Base-by-base conservation (phyloP, 2,888 invertebrate species). In the Furcula furcula region DNA sequence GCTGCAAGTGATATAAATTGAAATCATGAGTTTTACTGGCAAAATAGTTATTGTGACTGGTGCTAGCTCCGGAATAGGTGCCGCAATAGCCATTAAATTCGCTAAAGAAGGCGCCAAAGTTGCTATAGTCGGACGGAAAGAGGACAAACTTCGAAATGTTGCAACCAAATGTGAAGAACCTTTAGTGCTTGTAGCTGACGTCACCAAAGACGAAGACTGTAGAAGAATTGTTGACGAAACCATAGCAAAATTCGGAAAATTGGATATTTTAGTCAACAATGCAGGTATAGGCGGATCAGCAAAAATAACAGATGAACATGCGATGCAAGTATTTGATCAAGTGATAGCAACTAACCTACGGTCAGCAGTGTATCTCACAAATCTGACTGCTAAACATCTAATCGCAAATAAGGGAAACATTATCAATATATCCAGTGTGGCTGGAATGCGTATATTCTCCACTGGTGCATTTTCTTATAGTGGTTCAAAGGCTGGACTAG, bases 371-470 rank as follows among this genome's bases (percentile, higher is more conserved):
- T 21, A 36, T 2, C 12, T 55, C 4, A 50, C 55, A 4, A 28
- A 52, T 12, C 34, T 57, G 1, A 55, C 60, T 0, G 49, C 38
- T 0, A 56, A 60, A 1, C 38, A 57, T 27, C 43, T 67, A 0
- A 36, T 57, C 3, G 36, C 46, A 23, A 53, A 59, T 1, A 55
- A 55, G 36, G 65, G 96, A 7, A 94, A 91, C 43, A 93, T 97
- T 49, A 94, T 98, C 0, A 97, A 97, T 73, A 93, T 55, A 4
- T 55, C 53, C 14, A 53, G 53, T 18, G 12, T 45, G 7, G 46
- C 42, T 23, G 31, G 36, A n/a, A 0, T 34, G 2, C 18, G 30
- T 3, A 21, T 33, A 1, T 4, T 14, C 1, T 19, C 30, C 0
- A 1, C 28, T 1, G 19, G 23, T 14, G n/a, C n/a, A n/a, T 55